Evolutionary conservation across 2,797 vertebrate genomes (phyloP).

Genomic region (Nasua narica): DNA sequence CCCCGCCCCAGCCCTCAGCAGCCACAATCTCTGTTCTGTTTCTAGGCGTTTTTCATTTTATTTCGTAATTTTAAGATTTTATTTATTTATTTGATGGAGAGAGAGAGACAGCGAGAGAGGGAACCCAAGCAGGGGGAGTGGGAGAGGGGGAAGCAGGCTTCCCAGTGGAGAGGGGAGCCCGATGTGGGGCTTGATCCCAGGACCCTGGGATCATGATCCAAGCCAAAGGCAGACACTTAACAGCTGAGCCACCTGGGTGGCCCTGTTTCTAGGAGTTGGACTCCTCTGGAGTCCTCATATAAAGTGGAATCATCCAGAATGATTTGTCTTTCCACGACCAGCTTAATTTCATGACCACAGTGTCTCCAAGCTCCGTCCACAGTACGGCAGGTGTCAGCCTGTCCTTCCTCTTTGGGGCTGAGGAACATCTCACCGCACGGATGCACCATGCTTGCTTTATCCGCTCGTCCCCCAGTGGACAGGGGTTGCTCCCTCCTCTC

Average conservation of each 20-base stretch:
- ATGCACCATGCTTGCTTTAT: not conserved
- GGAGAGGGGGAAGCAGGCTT: too few relatives aligned
- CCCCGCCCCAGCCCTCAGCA: not conserved
- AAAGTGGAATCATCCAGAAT: not conserved
- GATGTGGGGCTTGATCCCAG: too few relatives aligned
- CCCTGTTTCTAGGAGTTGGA: not conserved
- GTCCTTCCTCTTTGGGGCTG: not conserved
- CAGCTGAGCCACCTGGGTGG: too few relatives aligned
- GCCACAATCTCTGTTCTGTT: not conserved
- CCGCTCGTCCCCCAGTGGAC: not conserved
- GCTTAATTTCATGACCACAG: not conserved
- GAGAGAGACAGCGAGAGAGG: too few relatives aligned
- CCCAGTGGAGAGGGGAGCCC: too few relatives aligned
- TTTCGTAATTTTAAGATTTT: too few relatives aligned
- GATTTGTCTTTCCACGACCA: not conserved
- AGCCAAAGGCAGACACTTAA: too few relatives aligned
- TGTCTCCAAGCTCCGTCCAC: accelerated
- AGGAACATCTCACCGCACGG: accelerated
- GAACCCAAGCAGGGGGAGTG: too few relatives aligned
- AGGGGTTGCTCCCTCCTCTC: too few relatives aligned
- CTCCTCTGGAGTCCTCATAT: not conserved
- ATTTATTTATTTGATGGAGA: too few relatives aligned
- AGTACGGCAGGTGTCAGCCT: accelerated
- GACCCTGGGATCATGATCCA: too few relatives aligned
- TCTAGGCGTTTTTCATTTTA: not conserved